Evolutionary conservation across 1,140 invertebrate genomes (phyloP), one percentile per base, ranked within the genome.

Genomic region (Drosophila cardini): DNA sequence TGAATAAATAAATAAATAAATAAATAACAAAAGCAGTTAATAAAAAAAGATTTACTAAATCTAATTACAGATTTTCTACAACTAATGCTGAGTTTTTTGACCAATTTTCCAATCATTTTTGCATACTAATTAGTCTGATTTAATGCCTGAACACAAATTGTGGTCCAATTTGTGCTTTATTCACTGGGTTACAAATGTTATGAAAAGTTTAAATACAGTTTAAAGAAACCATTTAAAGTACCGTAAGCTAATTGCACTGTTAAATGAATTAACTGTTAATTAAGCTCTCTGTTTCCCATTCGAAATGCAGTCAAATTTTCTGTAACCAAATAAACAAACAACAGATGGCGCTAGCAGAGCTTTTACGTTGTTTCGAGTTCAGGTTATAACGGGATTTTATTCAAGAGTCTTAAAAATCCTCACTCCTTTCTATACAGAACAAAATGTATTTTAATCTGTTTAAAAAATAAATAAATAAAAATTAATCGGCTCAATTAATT

Each of bases 331-430:
- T 2, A 1, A 34, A 38, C 4, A 30, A 1, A 13, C 68, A 15
- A n/a, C 6, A 65, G 68, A 57, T 56, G 68, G 61, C 68, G 68
- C 42, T 2, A 40, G 52, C 21, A 50, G 40, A 40, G 40, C 60
- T 64, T 56, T 34, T 30, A 11, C 9, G 2, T 9, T 45, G 30
- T 45, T 26, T 26, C 21, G 21, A 26, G 5, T 26, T 1, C 21
- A 26, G 21, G 4, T 26, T 26, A 26, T 26, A 26, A 5, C 0
- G 21, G 21, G 21, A 26, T 26, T n/a, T n/a, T n/a, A n/a, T n/a
- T n/a, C n/a, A n/a, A n/a, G n/a, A n/a, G n/a, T n/a, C n/a, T n/a
- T n/a, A n/a, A n/a, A n/a, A n/a, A n/a, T n/a, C n/a, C n/a, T n/a
- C n/a, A n/a, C n/a, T n/a, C n/a, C n/a, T n/a, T n/a, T n/a, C n/a